Evolutionary conservation across 2,888 invertebrate species (phyloP).

Genomic region (Pogonocherus hispidulus): DNA sequence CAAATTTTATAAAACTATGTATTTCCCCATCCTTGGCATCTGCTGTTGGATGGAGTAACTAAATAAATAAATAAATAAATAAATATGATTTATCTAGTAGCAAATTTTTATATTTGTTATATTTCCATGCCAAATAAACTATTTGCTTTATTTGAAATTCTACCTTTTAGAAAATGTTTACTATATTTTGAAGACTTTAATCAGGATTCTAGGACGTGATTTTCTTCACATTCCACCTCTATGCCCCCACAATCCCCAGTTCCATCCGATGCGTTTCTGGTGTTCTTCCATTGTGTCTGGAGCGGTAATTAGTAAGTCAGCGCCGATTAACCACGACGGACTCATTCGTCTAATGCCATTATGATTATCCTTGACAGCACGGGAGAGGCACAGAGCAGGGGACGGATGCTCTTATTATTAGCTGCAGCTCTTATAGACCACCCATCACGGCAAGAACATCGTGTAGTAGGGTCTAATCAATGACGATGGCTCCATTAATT

Average conservation of each 20-base stretch:
- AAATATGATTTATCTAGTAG: too few species aligned
- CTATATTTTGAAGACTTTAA: too few species aligned
- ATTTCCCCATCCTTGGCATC: too few species aligned
- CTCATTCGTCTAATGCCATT: conserved; percentile 69
- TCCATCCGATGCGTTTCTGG: conserved; percentile 52
- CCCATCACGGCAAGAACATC: conserved; percentile 36
- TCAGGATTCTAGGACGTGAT: not conserved
- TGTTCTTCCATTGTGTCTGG: conserved; percentile 62
- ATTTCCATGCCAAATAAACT: not conserved
- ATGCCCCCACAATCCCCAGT: conserved; percentile 8
- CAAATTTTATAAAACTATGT: too few species aligned
- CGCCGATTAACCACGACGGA: conserved; percentile 68
- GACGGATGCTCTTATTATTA: conserved; percentile 35
- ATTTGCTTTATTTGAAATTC: too few species aligned
- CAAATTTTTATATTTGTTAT: too few species aligned
- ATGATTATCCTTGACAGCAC: conserved; percentile 68
- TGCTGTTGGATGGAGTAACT: too few species aligned
- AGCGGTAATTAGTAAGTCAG: conserved; percentile 68
- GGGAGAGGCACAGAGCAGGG: conserved; percentile 50
- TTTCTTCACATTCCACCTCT: not conserved
- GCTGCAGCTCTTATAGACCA: conserved; percentile 37
- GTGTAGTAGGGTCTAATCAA: conserved; percentile 41
- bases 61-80: too few species aligned
- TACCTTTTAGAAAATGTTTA: not conserved
- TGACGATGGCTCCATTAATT: conserved; percentile 40